Evolutionary conservation across 2,888 invertebrate genomes (phyloP).

Genomic region (Caenorhabditis virilis): DNA sequence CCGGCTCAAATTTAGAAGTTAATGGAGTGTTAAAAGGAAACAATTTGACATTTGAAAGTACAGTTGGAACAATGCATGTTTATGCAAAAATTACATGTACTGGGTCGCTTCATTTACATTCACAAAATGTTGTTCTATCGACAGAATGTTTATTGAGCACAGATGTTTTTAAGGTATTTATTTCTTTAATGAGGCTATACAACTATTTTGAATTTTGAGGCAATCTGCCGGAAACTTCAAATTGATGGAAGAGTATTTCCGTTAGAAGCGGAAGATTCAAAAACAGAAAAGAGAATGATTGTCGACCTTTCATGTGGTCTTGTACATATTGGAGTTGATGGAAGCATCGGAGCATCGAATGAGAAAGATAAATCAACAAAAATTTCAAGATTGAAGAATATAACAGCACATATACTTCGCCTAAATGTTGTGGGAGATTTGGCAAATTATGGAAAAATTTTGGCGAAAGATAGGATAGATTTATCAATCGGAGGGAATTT

Average conservation of each 20-base stretch:
- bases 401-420: slow-evolving; percentile 22
- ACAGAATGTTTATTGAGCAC: slow-evolving; percentile 47
- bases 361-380: slow-evolving; percentile 21
- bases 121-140: slow-evolving; percentile 49
- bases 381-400: slow-evolving; percentile 7
- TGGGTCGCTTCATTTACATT: slow-evolving; percentile 31
- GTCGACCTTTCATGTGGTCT: slow-evolving; percentile 31
- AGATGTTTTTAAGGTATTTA: slow-evolving; percentile 35
- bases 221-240: slow-evolving; percentile 43
- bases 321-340: slow-evolving; percentile 54
- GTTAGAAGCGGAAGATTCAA: slow-evolving; percentile 14
- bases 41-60: slow-evolving; percentile 47
- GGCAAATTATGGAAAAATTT: slow-evolving; percentile 52
- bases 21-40: slow-evolving; percentile 44
- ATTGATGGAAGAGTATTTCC: slow-evolving; percentile 52
- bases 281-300: slow-evolving; percentile 20
- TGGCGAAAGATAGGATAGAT: slow-evolving; percentile 41
- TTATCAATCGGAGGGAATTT: slow-evolving; percentile 34
- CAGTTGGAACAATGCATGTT: slow-evolving; percentile 51
- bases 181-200: background rate
- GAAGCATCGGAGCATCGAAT: slow-evolving; percentile 44
- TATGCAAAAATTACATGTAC: slow-evolving; percentile 44
- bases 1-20: slow-evolving; percentile 53
- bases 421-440: slow-evolving; percentile 32
- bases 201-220: too few relatives aligned